These are phyloP conservation scores for Hirtodrosophila duncani DNA, from an alignment of 2,888 invertebrate species.

Conservation along the genomic window DNA sequence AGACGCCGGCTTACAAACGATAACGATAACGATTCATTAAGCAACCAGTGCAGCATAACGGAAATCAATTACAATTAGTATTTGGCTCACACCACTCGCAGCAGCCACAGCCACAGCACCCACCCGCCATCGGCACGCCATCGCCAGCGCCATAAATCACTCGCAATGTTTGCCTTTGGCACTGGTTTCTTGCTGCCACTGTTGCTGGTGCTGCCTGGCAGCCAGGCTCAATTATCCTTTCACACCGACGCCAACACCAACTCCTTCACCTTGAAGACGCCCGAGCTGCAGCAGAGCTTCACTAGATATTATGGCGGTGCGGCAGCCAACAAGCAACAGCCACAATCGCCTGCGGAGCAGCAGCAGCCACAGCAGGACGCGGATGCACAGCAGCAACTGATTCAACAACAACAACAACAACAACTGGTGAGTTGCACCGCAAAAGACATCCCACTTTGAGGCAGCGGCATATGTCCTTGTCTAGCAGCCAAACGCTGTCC, in stretches of 20 bases:
- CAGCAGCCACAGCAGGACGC: conserved; percentile 34
- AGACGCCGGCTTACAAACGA: not conserved
- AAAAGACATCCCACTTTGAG: too few species aligned
- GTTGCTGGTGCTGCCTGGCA: conserved; percentile 32
- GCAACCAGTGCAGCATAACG: conserved; percentile 1
- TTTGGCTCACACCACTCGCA: too few species aligned
- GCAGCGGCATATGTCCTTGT: too few species aligned
- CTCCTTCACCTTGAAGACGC: conserved; percentile 77
- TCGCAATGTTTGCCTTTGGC: conserved; percentile 20
- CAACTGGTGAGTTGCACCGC: conserved; percentile 39
- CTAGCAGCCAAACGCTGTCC: too few species aligned
- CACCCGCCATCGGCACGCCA: too few species aligned
- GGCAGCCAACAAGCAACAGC: conserved; percentile 38
- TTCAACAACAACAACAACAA: conserved; percentile 23
- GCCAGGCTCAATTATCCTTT: conserved; percentile 73
- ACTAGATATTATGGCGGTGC: conserved; percentile 76
- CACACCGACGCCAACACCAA: conserved; percentile 76
- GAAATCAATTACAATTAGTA: conserved; percentile 38
- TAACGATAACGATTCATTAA: not conserved
- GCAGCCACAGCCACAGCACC: too few species aligned
- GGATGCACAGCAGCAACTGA: conserved; percentile 20
- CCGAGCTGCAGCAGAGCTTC: conserved; percentile 75
- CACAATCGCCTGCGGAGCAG: too few species aligned
- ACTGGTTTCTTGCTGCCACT: conserved; percentile 9
- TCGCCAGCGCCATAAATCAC: conserved; percentile 2